Evolutionary conservation across 2,797 vertebrate genomes (phyloP).

Genomic region (Luscinia luscinia): DNA sequence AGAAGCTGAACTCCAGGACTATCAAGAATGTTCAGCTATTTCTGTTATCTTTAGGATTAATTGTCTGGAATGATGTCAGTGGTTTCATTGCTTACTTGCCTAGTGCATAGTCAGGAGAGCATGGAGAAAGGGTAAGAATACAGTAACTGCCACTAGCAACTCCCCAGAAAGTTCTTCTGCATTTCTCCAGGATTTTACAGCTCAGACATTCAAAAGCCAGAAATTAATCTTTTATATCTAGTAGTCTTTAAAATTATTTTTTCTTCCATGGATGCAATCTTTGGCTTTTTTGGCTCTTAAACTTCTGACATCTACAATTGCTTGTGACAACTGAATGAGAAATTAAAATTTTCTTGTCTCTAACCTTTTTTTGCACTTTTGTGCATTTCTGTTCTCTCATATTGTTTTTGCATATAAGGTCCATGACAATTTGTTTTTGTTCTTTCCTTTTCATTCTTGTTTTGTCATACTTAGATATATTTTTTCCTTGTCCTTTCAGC

Average conservation of each 20-base stretch:
- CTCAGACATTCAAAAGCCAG: background rate
- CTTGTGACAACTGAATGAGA: background rate
- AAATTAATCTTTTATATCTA: background rate
- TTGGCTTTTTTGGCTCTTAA: background rate
- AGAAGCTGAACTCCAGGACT: background rate
- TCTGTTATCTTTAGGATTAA: background rate
- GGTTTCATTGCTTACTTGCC: background rate
- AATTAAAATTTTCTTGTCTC: background rate
- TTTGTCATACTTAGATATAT: rapidly evolving
- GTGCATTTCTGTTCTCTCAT: background rate
- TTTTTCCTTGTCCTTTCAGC: background rate
- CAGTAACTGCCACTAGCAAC: background rate
- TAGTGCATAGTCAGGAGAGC: background rate
- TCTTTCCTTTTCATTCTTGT: background rate
- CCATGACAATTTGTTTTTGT: background rate
- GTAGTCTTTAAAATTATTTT: background rate
- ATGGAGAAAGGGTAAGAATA: background rate
- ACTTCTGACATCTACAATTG: background rate
- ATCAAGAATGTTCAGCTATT: background rate
- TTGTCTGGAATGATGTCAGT: background rate
- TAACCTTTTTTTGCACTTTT: background rate
- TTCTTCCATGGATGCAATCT: background rate
- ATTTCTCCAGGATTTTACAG: background rate
- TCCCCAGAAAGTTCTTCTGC: background rate
- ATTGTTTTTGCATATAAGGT: background rate